A percentile compares a stretch with the other conserved stretches of the same genome.
Conservation (phyloP, 2,888 invertebrate genomes). For the Dasysyrphus tricinctus region DNA sequence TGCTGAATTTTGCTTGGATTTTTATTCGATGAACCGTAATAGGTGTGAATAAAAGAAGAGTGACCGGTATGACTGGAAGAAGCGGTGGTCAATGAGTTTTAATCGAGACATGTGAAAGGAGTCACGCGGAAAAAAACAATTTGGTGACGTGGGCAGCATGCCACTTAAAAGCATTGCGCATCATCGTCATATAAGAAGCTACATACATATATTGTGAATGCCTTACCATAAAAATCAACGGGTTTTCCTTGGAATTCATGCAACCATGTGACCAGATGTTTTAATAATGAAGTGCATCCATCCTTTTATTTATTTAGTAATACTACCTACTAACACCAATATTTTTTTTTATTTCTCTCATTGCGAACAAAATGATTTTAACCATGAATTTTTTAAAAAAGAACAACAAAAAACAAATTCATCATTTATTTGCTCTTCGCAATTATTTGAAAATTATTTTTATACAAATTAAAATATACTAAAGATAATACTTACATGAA, state of each 20-base stretch:
- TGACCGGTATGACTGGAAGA: constrained; percentile 58
- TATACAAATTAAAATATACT: neutral
- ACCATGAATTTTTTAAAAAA: neutral
- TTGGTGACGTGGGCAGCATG: constrained; percentile 57
- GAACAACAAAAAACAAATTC: neutral
- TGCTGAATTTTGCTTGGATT: constrained; percentile 10
- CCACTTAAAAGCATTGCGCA: constrained; percentile 6
- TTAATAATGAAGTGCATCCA: neutral
- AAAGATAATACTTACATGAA: neutral
- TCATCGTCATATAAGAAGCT: constrained; percentile 2
- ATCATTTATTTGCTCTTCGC: neutral
- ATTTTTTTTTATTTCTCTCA: neutral
- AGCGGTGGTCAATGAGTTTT: constrained; percentile 52
- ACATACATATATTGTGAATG: neutral
- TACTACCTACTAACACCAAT: neutral
- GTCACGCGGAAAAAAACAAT: constrained; percentile 78
- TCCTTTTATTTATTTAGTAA: neutral
- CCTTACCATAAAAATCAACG: neutral
- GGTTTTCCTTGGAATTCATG: constrained; percentile 14
- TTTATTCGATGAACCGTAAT: constrained; percentile 17
- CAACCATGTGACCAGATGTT: constrained; percentile 22
- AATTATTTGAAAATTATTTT: neutral
- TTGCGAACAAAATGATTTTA: neutral
- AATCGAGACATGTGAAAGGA: constrained; percentile 79
- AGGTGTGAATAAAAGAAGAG: constrained; percentile 58